Percentiles rank a stretch among this genome's conserved stretches.
Evolutionary conservation across 2,888 invertebrate genomes (phyloP).

Genomic region (Tigriopus californicus): DNA sequence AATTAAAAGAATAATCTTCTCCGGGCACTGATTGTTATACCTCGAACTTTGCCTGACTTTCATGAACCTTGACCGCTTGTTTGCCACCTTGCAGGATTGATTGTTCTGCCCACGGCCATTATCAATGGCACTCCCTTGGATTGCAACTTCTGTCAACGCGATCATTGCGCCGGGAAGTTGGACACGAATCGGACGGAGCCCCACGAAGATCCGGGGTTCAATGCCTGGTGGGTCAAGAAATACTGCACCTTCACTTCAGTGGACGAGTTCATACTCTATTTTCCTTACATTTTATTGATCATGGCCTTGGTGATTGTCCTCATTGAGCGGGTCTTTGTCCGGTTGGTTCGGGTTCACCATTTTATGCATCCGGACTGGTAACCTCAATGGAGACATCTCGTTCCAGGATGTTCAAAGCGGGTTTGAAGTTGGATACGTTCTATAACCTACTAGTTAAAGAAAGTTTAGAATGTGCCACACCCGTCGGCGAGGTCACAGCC

Average conservation of each 20-base stretch:
- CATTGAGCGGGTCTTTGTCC: constrained; percentile 10
- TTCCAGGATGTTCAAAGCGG: constrained; percentile 1
- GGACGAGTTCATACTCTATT: constrained; percentile 13
- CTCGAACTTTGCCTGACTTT: too few species aligned
- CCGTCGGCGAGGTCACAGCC: not conserved
- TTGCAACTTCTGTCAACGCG: constrained; percentile 7
- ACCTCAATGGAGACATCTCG: too few species aligned
- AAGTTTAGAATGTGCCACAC: not conserved
- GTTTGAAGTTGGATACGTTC: constrained; percentile 7
- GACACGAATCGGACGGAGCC: not conserved
- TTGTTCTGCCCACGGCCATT: constrained; percentile 12
- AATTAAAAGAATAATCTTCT: too few species aligned
- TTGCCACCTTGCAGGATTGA: constrained; percentile 7
- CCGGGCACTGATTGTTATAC: too few species aligned
- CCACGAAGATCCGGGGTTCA: constrained; percentile 2
- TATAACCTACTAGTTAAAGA: constrained; percentile 1
- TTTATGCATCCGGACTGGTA: too few species aligned
- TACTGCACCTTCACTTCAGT: constrained; percentile 12
- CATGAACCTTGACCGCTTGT: too few species aligned
- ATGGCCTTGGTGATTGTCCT: constrained; percentile 11
- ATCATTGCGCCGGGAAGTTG: not conserved
- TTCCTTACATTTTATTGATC: constrained; percentile 7
- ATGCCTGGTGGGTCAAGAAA: constrained; percentile 14
- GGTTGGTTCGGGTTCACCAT: too few species aligned
- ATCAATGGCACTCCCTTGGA: constrained; percentile 14